A percentile compares a stretch with the other conserved stretches of the same genome.
These are phyloP conservation scores for Peromyscus leucopus DNA, from an alignment of 2,113 vertebrate species.

Conservation along the genomic window DNA sequence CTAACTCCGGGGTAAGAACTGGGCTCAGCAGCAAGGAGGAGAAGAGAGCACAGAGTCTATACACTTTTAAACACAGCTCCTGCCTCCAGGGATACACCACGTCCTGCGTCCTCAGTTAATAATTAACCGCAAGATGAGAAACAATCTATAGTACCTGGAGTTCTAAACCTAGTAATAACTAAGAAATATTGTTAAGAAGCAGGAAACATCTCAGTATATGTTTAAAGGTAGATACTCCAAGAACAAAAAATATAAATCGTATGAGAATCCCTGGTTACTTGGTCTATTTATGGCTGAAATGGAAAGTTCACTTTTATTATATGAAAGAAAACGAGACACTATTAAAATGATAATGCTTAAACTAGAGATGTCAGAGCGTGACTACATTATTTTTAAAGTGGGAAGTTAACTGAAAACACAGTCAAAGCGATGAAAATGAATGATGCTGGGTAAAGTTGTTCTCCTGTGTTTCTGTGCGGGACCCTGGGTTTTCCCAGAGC, in stretches of 20 bases:
- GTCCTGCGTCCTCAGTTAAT: neutral
- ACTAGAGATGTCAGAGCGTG: neutral
- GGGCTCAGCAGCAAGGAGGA: conserved; percentile 16
- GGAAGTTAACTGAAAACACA: conserved; percentile 11
- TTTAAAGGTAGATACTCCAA: neutral
- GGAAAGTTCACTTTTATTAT: conserved; percentile 24
- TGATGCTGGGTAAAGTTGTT: neutral
- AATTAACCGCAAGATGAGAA: neutral
- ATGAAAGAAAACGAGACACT: conserved; percentile 20
- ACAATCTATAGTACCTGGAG: neutral
- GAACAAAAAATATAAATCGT: neutral
- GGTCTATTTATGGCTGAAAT: neutral
- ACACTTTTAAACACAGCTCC: neutral
- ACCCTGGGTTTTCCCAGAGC: neutral
- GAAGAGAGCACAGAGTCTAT: neutral
- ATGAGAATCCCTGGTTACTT: neutral
- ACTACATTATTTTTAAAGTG: conserved; percentile 23
- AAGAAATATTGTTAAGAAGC: conserved; percentile 3
- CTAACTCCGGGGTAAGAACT: neutral
- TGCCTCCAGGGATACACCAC: neutral
- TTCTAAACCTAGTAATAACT: neutral
- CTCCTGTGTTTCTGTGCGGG: neutral
- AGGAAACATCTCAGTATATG: conserved; percentile 28
- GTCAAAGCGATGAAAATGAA: neutral
- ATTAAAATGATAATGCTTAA: neutral